A percentile compares a stretch with the other conserved stretches of the same genome.
Evolutionary conservation across 2,797 vertebrate genomes (phyloP).

Genomic region (Pteropus rufus): DNA sequence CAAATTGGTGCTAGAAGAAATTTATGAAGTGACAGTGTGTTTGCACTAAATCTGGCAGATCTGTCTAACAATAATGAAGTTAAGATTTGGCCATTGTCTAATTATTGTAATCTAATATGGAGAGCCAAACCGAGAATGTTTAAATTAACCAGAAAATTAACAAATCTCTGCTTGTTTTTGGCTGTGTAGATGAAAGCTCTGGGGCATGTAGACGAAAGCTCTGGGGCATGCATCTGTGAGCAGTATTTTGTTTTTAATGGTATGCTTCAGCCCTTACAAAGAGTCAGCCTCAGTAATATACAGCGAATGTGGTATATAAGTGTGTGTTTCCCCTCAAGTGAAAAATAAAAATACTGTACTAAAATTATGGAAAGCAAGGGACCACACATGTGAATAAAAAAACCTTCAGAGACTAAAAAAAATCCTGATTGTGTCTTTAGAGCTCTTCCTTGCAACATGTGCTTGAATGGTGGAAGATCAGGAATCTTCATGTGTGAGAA

Average conservation of each 20-base stretch:
- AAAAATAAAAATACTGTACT: conserved; percentile 33
- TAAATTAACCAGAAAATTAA: background rate
- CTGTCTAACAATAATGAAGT: background rate
- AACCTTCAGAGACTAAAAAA: conserved; percentile 55
- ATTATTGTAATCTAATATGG: background rate
- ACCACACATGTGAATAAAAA: conserved; percentile 70
- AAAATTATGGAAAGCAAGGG: conserved; percentile 32
- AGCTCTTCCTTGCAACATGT: conserved; percentile 33
- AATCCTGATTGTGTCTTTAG: conserved; percentile 50
- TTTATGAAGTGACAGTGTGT: background rate
- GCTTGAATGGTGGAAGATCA: conserved; percentile 46
- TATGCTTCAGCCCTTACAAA: background rate
- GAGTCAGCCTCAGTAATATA: background rate
- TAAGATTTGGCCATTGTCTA: background rate
- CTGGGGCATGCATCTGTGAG: background rate
- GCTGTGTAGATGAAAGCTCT: background rate
- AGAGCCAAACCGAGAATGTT: background rate
- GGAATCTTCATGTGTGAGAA: conserved; percentile 54
- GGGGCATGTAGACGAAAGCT: background rate
- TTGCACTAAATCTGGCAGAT: background rate
- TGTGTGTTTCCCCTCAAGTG: conserved; percentile 21
- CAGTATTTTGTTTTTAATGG: background rate
- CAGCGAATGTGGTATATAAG: background rate
- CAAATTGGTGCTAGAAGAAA: background rate
- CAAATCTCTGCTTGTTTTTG: background rate